Base-by-base conservation (phyloP, 2,888 invertebrate genomes). In the Drosophila gaucha region DNA sequence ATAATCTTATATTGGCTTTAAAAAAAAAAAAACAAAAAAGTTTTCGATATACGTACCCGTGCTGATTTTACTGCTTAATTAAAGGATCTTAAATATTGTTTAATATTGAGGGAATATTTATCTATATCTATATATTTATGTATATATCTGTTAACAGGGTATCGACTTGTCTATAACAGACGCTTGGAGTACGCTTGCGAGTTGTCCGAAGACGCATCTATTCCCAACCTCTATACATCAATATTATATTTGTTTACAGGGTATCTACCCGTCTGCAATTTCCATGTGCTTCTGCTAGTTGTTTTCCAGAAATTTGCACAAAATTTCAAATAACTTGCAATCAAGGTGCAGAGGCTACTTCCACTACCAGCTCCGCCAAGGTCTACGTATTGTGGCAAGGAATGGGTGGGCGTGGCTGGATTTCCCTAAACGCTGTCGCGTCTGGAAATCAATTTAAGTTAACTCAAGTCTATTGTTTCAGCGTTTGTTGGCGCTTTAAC, bases 281-380 rank as follows among this genome's bases (percentile, higher is more conserved):
- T 16, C 10, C 0, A 6, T 6, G 10, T 24, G 24, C 24, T 70
- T 67, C 60, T n/a, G 20, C 22, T 43, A 36, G 56, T 43, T 60
- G 39, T 51, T 50, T 62, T 57, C 24, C 49, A 51, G 55, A 80
- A 84, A 80, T 78, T 76, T 83, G 70, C 78, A 79, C 83, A 70
- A 86, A 86, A 89, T 89, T 87, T 89, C 80, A 78, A 89, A 89
- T 89, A 86, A 89, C 85, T 89, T 83, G 88, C 86, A 87, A 89
- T 89, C 89, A 89, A 88, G 88, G 88, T 89, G 78, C 84, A 72
- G 51, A 52, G 35, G 41, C 46, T 33, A 52, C 33, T 43, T 18
- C 18, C 22, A 47, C 63, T 56, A 39, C 22, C 24, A 12, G 14
- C 14, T 12, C 3, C n/a, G 14, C 6, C 18, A 44, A 8, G 35